Conservation (phyloP, 2,888 invertebrate species). For the Noctua janthina region DNA sequence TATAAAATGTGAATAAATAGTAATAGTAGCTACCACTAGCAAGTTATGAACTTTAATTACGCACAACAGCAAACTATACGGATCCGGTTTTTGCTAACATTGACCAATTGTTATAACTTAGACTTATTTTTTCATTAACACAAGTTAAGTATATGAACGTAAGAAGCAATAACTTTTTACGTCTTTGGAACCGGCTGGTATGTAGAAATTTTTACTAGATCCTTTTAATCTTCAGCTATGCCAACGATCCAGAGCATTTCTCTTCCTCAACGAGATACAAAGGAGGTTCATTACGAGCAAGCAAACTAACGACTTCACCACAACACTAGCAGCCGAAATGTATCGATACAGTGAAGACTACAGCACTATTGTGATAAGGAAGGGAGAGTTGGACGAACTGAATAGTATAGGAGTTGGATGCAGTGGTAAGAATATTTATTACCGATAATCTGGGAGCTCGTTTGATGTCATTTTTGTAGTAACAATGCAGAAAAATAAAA, state of each 20-base stretch:
- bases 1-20: background rate
- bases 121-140: no score
- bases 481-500: background rate
- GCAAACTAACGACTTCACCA: constrained; percentile 96
- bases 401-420: constrained; percentile 98
- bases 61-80: background rate
- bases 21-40: background rate
- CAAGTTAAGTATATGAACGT: background rate
- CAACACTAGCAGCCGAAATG: constrained; percentile 96
- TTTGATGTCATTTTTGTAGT: background rate
- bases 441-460: background rate
- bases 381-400: constrained; percentile 97
- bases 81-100: background rate
- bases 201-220: background rate
- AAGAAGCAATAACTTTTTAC: background rate
- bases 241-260: constrained; percentile 96
- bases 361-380: constrained; percentile 94
- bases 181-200: background rate
- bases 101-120: background rate
- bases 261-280: constrained; percentile 97
- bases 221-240: constrained; percentile 92
- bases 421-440: constrained; percentile 92
- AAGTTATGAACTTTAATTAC: background rate
- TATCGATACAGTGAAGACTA: constrained; percentile 96
- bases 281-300: constrained; percentile 91